Base-by-base conservation (phyloP, 1,140 invertebrate genomes). In the Whitmania pigra region DNA sequence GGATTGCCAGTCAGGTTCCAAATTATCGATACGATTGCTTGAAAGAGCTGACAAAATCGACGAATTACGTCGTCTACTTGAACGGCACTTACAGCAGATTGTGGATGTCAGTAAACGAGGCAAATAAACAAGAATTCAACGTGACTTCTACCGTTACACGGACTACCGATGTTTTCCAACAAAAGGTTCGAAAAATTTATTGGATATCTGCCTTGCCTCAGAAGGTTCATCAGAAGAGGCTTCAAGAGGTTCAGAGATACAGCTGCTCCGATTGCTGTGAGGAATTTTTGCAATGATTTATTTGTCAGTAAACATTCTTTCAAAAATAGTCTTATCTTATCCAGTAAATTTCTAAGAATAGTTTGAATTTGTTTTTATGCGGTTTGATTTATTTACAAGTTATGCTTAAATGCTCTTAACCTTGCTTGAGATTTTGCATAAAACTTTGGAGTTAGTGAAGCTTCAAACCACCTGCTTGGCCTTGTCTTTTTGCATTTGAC, bases 231-330 rank as follows among this genome's bases (percentile, higher is more conserved):
- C 22, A 25, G 57, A 31, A 63, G 29, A 22, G 57, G 29, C 57
- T 63, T 22, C 22, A 63, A 25, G 57, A 63, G 29, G 57, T 63
- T 22, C 7, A 17, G 29, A 63, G 29, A 31, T 63, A 63, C 29
- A 63, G 57, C 57, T 63, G 57, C 29, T 31, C 29, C 57, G 57
- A 63, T 63, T 63, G 57, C 29, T 63, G 57, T 63, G 57, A 63
- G 57, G 9, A 15, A 7, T 63, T 31, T 31, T 63, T 49, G 43
- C 43, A 49, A 49, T 49, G 43, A 49, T 49, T 49, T 49, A 49
- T 11, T 49, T 49, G 43, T 49, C 43, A 15, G 43, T 49, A 49
- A 49, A 13, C 43, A 49, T 49, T 49, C 13, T 49, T 4, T 49
- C 9, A 49, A 49, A 49, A 49, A 49, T 49, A 11, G 43, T 17